These are phyloP conservation scores for human DNA, from an alignment of 2,113 vertebrate genomes.

Conservation along the genomic window GRCh38 chr15:48038001-48038500, in stretches of 20 bases:
- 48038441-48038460: background rate
- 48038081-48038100: background rate
- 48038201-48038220: background rate
- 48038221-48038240: background rate
- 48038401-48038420: background rate
- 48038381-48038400: background rate
- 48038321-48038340: background rate
- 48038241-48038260: background rate
- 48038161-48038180: background rate
- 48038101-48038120: background rate
- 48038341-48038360: background rate
- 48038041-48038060: background rate
- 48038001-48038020: background rate
- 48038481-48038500: background rate
- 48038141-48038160: background rate
- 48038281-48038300: background rate
- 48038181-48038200: background rate
- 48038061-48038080: background rate
- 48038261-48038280: background rate
- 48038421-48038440: background rate
- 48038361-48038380: background rate
- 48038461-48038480: background rate
- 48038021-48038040: background rate
- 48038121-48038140: background rate
- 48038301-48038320: background rate